phyloP scores from a whole-genome alignment of 53 echinoderm and acorn worm genomes.

The Apostichopus leukothele region DNA sequence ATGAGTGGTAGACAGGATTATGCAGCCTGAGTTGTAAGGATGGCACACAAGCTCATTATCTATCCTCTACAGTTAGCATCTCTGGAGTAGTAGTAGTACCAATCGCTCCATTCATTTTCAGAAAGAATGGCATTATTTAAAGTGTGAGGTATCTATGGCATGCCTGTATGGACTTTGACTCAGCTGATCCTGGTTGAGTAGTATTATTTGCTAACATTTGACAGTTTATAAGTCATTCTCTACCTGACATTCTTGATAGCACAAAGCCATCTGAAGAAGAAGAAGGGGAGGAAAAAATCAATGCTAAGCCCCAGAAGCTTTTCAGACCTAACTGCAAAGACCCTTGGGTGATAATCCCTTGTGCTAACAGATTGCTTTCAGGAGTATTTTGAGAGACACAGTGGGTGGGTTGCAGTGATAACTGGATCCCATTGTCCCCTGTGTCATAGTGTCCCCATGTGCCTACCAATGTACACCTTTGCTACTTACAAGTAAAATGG shows the following conservation, averaged over 20 bases:
- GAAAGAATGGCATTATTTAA: background rate
- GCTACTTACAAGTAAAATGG: too few species aligned
- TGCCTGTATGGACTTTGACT: background rate
- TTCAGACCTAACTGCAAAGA: conserved; percentile 29
- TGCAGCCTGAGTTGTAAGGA: too few species aligned
- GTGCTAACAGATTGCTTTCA: conserved; percentile 42
- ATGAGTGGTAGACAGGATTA: too few species aligned
- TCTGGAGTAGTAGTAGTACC: too few species aligned
- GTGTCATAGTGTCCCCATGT: conserved; percentile 27
- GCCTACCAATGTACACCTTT: too few species aligned
- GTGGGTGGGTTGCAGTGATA: conserved; percentile 28
- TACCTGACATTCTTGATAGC: background rate
- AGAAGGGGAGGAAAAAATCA: background rate
- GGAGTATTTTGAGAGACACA: conserved; percentile 20
- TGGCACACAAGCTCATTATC: too few species aligned
- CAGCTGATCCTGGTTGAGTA: background rate
- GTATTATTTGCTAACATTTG: background rate
- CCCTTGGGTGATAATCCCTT: conserved; percentile 42
- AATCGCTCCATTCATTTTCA: too few species aligned
- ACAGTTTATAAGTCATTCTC: background rate
- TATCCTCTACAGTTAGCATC: too few species aligned
- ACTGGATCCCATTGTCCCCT: background rate
- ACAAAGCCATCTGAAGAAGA: background rate
- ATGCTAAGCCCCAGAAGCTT: conserved; percentile 36
- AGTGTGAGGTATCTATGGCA: background rate